Percentiles rank a stretch among this genome's conserved stretches.
Evolutionary conservation across 2,113 vertebrate species (phyloP).

Genomic region (Pogona vitticeps): DNA sequence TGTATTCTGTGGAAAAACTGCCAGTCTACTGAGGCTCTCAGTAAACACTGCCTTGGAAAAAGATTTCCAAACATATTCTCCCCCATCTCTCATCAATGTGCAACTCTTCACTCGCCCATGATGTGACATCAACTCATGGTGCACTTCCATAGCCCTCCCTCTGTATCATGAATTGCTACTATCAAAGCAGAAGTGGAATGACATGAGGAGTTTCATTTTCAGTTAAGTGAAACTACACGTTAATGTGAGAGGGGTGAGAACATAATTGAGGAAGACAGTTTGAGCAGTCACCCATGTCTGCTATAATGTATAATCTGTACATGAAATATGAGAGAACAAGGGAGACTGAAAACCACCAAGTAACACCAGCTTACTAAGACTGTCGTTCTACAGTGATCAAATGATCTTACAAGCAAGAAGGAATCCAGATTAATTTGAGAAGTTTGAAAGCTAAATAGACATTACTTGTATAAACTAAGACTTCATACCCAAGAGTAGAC

Average conservation of each 20-base stretch:
- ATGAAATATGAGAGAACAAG: background rate
- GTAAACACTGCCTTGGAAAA: slow-evolving; percentile 9
- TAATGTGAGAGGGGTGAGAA: background rate
- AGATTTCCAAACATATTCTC: background rate
- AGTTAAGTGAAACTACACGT: slow-evolving; percentile 2
- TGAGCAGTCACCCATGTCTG: background rate
- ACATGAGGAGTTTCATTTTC: background rate
- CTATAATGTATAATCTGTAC: background rate
- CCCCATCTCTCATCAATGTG: background rate
- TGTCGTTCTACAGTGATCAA: background rate
- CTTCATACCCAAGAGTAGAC: background rate
- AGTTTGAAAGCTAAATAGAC: background rate
- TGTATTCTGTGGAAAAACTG: background rate
- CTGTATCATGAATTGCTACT: background rate
- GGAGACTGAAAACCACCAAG: background rate
- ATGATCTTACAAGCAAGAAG: background rate
- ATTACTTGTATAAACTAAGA: background rate
- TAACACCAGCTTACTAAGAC: background rate
- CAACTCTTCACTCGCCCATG: background rate
- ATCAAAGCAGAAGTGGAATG: background rate
- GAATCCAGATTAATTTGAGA: background rate
- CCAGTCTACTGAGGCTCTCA: background rate
- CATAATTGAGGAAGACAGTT: background rate
- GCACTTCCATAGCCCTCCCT: background rate
- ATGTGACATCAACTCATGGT: background rate